A percentile compares a stretch with the other conserved stretches of the same genome.
Conservation (phyloP, 1,140 invertebrate species). For the Lepidurus packardi region DNA sequence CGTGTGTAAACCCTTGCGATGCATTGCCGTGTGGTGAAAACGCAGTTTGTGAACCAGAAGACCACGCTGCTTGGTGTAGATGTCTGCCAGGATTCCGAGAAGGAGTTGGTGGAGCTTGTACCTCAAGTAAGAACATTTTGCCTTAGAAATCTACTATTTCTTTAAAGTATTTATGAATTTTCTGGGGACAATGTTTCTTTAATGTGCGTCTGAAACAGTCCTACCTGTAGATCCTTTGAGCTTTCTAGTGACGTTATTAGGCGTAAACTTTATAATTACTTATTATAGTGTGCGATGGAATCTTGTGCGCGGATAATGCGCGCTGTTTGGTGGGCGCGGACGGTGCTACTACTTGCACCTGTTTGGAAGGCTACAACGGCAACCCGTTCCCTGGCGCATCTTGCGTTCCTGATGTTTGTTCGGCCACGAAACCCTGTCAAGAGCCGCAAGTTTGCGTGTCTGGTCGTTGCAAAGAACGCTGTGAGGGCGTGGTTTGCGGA, state of each 20-base stretch:
- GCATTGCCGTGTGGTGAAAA: slow-evolving; percentile 70
- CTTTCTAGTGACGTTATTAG: too few species aligned
- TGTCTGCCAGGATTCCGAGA: slow-evolving; percentile 75
- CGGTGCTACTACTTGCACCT: slow-evolving; percentile 78
- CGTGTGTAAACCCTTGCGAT: slow-evolving; percentile 73
- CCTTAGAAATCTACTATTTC: too few species aligned
- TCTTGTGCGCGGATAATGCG: slow-evolving; percentile 72
- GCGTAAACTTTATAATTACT: slow-evolving; percentile 19
- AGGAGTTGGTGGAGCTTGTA: slow-evolving; percentile 66
- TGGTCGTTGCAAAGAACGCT: slow-evolving; percentile 75
- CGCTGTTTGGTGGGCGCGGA: slow-evolving; percentile 71
- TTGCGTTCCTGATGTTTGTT: slow-evolving; percentile 74
- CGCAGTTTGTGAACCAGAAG: slow-evolving; percentile 77
- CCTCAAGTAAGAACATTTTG: slow-evolving; percentile 58
- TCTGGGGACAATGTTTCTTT: too few species aligned
- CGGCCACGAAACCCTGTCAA: slow-evolving; percentile 63
- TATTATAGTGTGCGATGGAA: slow-evolving; percentile 64
- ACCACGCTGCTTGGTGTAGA: slow-evolving; percentile 80
- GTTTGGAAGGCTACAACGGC: slow-evolving; percentile 72
- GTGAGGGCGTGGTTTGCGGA: slow-evolving; percentile 74
- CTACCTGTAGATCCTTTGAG: too few species aligned
- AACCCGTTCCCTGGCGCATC: slow-evolving; percentile 84
- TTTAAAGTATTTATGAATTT: too few species aligned
- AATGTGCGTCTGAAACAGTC: too few species aligned
- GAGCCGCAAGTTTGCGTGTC: slow-evolving; percentile 72